A percentile compares a stretch with the other conserved stretches of the same genome.
These are phyloP conservation scores for Chionomys nivalis DNA, from an alignment of 2,113 vertebrate genomes.

Conservation along the genomic window DNA sequence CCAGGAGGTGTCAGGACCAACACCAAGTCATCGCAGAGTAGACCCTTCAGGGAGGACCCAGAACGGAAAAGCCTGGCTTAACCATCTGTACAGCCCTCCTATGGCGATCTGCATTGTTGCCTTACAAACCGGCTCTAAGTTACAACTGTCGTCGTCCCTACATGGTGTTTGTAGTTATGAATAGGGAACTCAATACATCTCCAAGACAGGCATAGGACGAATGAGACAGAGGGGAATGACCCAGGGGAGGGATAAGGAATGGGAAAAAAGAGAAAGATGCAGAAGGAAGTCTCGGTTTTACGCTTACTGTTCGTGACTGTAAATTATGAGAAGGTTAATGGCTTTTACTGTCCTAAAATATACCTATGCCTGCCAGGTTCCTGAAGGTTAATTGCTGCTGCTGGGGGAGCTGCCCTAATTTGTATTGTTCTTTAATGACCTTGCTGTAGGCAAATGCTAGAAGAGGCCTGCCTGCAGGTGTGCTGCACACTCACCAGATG, in stretches of 20 bases:
- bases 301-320: conserved; percentile 59
- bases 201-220: neutral
- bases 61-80: conserved; percentile 13
- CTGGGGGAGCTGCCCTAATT: conserved; percentile 69
- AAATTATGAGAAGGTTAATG: conserved; percentile 72
- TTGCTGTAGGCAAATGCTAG: conserved; percentile 64
- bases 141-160: neutral
- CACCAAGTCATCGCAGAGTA: neutral
- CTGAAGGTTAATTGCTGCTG: conserved; percentile 75
- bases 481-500: neutral
- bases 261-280: neutral
- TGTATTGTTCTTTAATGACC: conserved; percentile 67
- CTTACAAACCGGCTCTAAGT: neutral
- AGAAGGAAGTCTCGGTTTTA: conserved; percentile 15
- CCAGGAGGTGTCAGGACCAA: conserved; percentile 21
- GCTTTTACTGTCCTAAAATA: conserved; percentile 72
- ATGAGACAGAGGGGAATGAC: neutral
- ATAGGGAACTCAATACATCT: neutral
- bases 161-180: neutral
- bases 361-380: conserved; percentile 52
- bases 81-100: neutral
- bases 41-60: neutral
- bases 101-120: neutral
- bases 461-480: conserved; percentile 57
- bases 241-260: neutral